Percentiles rank a stretch among this genome's conserved stretches.
Conservation (phyloP, 2,888 invertebrate species). For the Malacosoma neustria region DNA sequence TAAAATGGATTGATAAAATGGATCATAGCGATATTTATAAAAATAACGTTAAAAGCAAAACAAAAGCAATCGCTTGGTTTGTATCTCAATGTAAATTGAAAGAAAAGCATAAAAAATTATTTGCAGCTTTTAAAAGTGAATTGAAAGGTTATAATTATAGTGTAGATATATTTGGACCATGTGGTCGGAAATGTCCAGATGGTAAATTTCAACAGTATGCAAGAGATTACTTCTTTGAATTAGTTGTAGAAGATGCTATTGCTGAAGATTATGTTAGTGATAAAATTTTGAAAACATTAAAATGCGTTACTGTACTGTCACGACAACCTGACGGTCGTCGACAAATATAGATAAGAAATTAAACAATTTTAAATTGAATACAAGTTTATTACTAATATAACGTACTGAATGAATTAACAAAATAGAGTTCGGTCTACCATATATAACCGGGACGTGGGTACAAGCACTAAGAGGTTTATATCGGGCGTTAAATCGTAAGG, state of each 20-base stretch:
- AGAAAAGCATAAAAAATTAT: conserved; percentile 31
- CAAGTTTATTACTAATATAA: no score
- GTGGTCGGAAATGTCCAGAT: conserved; percentile 39
- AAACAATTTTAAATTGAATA: no score
- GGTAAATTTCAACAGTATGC: conserved; percentile 35
- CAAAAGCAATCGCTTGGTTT: conserved; percentile 48
- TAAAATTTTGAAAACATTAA: conserved; percentile 36
- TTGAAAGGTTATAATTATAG: conserved; percentile 39
- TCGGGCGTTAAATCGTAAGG: no score
- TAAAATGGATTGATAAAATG: conserved; percentile 37
- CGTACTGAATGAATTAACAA: no score
- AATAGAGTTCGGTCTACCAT: no score
- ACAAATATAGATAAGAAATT: no score
- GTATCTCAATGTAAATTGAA: conserved; percentile 39
- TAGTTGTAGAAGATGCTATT: conserved; percentile 46
- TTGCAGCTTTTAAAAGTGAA: conserved; percentile 35
- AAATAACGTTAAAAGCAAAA: conserved; percentile 27
- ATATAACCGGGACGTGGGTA: no score
- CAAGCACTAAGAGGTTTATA: no score
- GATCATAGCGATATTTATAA: conserved; percentile 20
- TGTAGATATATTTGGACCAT: conserved; percentile 43
- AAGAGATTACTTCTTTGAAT: conserved; percentile 42
- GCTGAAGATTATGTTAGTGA: conserved; percentile 47
- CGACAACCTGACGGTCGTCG: no score
- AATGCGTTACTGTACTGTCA: conserved; percentile 35